Conservation (phyloP, 2,113 vertebrate genomes). For the Dissostichus mawsoni region DNA sequence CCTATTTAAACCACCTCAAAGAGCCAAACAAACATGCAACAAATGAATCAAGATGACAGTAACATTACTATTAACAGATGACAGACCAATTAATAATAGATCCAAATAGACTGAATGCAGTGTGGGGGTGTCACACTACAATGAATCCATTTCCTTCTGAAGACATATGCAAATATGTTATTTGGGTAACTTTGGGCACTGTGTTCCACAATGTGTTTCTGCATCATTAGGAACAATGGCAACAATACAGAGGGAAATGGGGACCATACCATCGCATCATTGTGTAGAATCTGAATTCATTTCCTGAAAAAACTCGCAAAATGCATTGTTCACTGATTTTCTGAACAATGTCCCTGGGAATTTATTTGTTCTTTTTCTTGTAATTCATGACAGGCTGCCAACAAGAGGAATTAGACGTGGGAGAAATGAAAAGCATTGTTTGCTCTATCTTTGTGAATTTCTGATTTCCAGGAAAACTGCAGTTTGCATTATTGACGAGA, state of each 20-base stretch:
- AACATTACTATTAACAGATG: constrained; percentile 10
- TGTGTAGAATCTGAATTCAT: constrained; percentile 31
- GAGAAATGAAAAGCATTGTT: constrained; percentile 23
- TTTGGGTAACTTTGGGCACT: background rate
- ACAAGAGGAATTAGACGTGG: constrained; percentile 20
- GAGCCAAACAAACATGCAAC: constrained; percentile 11
- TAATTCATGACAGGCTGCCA: constrained; percentile 29
- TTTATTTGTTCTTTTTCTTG: constrained; percentile 22
- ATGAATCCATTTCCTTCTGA: background rate
- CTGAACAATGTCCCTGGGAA: constrained; percentile 24
- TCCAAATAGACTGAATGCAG: constrained; percentile 33
- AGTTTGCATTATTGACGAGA: background rate
- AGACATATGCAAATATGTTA: constrained; percentile 31
- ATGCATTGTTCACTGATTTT: constrained; percentile 32
- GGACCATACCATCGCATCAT: constrained; percentile 33
- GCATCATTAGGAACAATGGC: constrained; percentile 43
- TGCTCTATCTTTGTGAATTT: constrained; percentile 16
- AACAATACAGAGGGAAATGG: constrained; percentile 13
- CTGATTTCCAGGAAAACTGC: constrained; percentile 18
- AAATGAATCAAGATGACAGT: constrained; percentile 27
- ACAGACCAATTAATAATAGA: constrained; percentile 31
- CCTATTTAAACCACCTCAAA: constrained; percentile 45
- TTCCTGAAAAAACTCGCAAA: constrained; percentile 24
- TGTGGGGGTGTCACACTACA: constrained; percentile 1
- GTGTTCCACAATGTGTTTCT: constrained; percentile 22